Base-by-base conservation (phyloP, 2,797 vertebrate species). In the Dromococcyx pavoninus region DNA sequence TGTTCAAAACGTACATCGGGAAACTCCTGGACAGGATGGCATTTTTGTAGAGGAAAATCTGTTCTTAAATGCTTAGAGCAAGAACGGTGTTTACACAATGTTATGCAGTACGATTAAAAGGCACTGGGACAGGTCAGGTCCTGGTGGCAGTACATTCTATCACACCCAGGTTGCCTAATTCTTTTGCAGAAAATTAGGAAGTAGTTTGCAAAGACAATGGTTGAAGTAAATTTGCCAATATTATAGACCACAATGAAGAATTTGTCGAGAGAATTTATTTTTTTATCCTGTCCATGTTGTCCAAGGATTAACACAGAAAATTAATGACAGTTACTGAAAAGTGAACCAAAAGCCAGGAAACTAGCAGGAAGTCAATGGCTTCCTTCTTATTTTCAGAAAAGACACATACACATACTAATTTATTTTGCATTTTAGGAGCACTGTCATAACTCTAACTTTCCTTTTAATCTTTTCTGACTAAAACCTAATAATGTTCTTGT, bases 1-100 rank as follows among this genome's bases (percentile, higher is more conserved):
- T 0, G 0, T 41, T 91, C 7, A 30, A 58, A 86, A 44, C 0
- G 0, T 65, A 8, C 5, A 0, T 13, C 56, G 43, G 17, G 32
- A 82, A 37, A 37, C 14, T 89, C 13, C 18, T 65, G 39, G 24
- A n/a, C 15, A 13, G 66, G 82, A 7, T 62, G 73, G 27, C 78
- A 24, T 53, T 41, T 81, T 89, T 92, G 6, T 32, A 17, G 10
- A 58, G 69, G 24, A 77, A 89, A 67, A 80, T 17, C 7, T 35
- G 44, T 75, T 93, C 37, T 65, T 56, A 79, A 32, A 43, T 6
- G 27, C 43, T 89, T 66, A 51, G 15, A 74, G 53, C 17, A 60
- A 35, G 57, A 61, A 17, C 8, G 22, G 11, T 88, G 27, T 83
- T 93, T 65, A 43, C 32, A 51, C 17, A 37, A 6, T 0, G 0